Evolutionary conservation across 2,888 invertebrate genomes (phyloP).

Genomic region (Monopis laevigella): DNA sequence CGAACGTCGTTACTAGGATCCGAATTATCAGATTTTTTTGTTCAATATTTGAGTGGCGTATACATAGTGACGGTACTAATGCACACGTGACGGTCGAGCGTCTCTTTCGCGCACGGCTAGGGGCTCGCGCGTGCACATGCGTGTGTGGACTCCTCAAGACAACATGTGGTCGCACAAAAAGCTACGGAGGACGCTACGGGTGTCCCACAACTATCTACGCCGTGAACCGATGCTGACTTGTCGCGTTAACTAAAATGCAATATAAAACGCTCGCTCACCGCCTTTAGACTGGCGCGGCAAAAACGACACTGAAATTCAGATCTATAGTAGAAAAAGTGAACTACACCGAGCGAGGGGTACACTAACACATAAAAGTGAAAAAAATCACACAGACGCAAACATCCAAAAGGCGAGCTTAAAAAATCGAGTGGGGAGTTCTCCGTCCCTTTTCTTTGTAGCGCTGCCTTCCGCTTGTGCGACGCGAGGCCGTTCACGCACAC

Average conservation of each 20-base stretch:
- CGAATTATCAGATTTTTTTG: slow-evolving; percentile 61
- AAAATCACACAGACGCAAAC: slow-evolving; percentile 63
- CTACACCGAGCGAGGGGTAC: slow-evolving; percentile 66
- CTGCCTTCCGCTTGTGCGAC: slow-evolving; percentile 43
- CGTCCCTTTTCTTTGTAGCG: slow-evolving; percentile 31
- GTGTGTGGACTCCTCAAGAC: slow-evolving; percentile 31
- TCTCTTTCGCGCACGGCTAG: background rate
- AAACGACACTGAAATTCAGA: slow-evolving; percentile 69
- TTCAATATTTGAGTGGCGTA: slow-evolving; percentile 62
- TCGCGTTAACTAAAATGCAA: slow-evolving; percentile 32
- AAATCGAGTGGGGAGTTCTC: slow-evolving; percentile 55
- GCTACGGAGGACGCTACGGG: slow-evolving; percentile 25
- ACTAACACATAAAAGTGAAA: slow-evolving; percentile 67
- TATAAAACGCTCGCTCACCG: slow-evolving; percentile 39
- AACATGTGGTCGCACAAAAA: slow-evolving; percentile 50
- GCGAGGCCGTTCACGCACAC: slow-evolving; percentile 59
- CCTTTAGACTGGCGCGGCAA: slow-evolving; percentile 67
- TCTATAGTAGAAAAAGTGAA: slow-evolving; percentile 70
- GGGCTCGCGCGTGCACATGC: slow-evolving; percentile 30
- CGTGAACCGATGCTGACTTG: slow-evolving; percentile 33
- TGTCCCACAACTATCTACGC: slow-evolving; percentile 26
- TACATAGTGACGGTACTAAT: slow-evolving; percentile 46
- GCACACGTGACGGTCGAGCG: slow-evolving; percentile 27
- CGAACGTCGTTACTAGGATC: slow-evolving; percentile 61
- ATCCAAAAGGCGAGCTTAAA: slow-evolving; percentile 57